Conservation (phyloP, 2,888 invertebrate genomes). For the Mayetiola destructor region DNA sequence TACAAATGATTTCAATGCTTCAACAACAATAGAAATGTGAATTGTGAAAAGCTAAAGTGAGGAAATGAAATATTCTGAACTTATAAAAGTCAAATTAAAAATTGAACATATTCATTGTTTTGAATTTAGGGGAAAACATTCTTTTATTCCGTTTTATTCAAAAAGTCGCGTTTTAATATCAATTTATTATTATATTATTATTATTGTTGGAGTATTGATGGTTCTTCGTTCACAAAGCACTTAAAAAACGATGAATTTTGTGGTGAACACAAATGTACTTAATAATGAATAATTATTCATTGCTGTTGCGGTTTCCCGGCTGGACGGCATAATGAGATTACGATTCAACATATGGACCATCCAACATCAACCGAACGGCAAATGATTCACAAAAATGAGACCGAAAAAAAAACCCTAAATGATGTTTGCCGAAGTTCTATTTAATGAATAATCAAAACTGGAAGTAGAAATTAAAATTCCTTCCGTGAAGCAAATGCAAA, state of each 20-base stretch:
- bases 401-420: too few relatives aligned
- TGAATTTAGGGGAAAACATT: neutral
- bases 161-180: too few relatives aligned
- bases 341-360: neutral
- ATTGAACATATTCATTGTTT: constrained; percentile 7
- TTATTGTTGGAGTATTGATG: neutral
- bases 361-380: neutral
- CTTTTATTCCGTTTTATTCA: too few relatives aligned
- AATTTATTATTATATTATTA: too few relatives aligned
- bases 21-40: neutral
- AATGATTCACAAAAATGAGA: neutral
- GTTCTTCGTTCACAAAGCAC: neutral
- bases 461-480: neutral
- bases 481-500: neutral
- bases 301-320: too few relatives aligned
- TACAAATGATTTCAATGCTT: neutral
- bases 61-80: neutral
- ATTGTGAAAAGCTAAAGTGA: neutral
- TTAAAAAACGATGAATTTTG: neutral
- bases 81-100: constrained; percentile 9
- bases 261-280: neutral
- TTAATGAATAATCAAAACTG: neutral
- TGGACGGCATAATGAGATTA: neutral
- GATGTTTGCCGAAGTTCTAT: too few relatives aligned
- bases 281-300: too few relatives aligned